Evolutionary conservation across 2,888 invertebrate genomes (phyloP).

Genomic region (Lepeophtheirus nordmannii): DNA sequence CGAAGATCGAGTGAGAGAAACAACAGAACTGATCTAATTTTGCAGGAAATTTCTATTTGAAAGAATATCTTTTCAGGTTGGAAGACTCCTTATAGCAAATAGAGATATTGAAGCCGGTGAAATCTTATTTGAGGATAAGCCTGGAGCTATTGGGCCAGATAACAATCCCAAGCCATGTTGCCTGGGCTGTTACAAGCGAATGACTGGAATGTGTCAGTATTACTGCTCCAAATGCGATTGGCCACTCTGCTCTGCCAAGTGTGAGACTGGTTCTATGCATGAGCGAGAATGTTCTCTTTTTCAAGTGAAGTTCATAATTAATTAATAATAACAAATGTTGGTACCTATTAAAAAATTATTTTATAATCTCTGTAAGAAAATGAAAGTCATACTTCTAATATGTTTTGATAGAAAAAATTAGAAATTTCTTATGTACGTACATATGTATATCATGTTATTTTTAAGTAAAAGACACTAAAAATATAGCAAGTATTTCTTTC

Average conservation of each 20-base stretch:
- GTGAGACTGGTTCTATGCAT: slow-evolving; percentile 6
- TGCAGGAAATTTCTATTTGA: too few relatives aligned
- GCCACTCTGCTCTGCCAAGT: neutral
- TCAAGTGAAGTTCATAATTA: neutral
- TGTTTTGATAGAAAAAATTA: too few relatives aligned
- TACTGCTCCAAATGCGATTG: slow-evolving; percentile 2
- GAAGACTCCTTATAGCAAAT: slow-evolving; percentile 1
- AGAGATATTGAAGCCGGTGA: slow-evolving; percentile 15
- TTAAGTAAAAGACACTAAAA: neutral
- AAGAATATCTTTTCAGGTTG: neutral
- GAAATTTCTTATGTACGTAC: too few relatives aligned
- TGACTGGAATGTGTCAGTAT: slow-evolving; percentile 13
- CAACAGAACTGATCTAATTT: neutral
- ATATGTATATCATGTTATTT: too few relatives aligned
- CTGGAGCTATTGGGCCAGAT: slow-evolving; percentile 14
- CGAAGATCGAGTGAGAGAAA: neutral
- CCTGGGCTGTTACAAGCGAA: slow-evolving; percentile 7
- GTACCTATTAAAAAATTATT: neutral
- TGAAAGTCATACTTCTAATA: too few relatives aligned
- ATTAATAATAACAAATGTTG: neutral
- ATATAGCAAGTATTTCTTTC: neutral
- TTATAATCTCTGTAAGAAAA: too few relatives aligned
- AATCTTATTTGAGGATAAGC: slow-evolving; percentile 9
- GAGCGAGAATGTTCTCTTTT: slow-evolving; percentile 3
- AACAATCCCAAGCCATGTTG: slow-evolving; percentile 17